These are phyloP conservation scores for Ophioninae sp. DNA, from an alignment of 2,888 invertebrate genomes.

Conservation along the genomic window DNA sequence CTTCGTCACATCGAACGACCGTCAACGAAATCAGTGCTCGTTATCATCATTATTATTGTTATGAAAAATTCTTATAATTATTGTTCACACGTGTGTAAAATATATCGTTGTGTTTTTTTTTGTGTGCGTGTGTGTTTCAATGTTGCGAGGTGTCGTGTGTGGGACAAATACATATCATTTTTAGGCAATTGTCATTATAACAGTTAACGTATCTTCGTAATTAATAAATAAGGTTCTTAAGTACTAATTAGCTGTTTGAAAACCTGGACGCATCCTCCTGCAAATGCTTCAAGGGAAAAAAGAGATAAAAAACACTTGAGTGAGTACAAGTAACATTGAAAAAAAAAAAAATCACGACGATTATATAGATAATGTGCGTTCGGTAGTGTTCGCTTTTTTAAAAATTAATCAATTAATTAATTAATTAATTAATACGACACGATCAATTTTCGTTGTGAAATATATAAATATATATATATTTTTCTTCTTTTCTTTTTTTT, in stretches of 20 bases:
- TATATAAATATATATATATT: neutral
- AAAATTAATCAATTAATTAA: no score
- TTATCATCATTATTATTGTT: slow-evolving; percentile 75
- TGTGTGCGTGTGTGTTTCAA: no score
- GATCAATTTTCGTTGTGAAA: no score
- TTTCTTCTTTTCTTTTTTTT: neutral
- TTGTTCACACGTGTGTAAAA: slow-evolving; percentile 15
- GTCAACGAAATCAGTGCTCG: no score
- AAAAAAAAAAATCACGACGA: no score
- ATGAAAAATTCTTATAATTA: no score
- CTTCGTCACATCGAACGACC: slow-evolving; percentile 73
- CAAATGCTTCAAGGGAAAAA: slow-evolving; percentile 80
- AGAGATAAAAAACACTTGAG: slow-evolving; percentile 78
- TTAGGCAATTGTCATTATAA: slow-evolving; percentile 51
- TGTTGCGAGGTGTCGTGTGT: neutral
- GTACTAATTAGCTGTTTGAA: slow-evolving; percentile 78
- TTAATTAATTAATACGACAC: no score
- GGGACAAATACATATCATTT: slow-evolving; percentile 30
- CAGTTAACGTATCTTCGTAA: slow-evolving; percentile 72
- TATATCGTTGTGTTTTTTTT: no score
- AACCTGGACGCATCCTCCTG: slow-evolving; percentile 81
- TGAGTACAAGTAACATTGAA: slow-evolving; percentile 77
- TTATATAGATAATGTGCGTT: no score
- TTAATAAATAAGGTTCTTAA: slow-evolving; percentile 76
- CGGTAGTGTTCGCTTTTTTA: no score